Base-by-base conservation (phyloP, 2,797 vertebrate genomes). In the Eulemur mongoz region DNA sequence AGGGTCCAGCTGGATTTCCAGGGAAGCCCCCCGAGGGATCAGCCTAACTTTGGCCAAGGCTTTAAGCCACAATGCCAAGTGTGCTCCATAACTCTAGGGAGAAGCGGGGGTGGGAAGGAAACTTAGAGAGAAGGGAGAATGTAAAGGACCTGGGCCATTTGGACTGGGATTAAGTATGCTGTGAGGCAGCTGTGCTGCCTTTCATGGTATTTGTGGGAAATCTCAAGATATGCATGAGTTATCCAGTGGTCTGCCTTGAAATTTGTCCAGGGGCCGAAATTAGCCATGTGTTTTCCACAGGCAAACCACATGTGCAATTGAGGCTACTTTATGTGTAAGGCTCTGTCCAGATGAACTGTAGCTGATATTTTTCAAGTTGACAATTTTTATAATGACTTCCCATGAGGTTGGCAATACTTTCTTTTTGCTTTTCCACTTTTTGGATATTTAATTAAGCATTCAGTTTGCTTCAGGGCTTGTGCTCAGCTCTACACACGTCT, bases 1-100 rank as follows among this genome's bases (percentile, higher is more conserved):
- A 23, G 43, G 12, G 76, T 82, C 23, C 23, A 18, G 69, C 32
- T 89, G 40, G 48, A 72, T 94, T 97, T 97, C 93, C 92, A 91
- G 63, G 48, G 96, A 95, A 95, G 48, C 0, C 0, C 2, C 52
- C 78, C 48, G 20, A 86, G 95, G 84, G 79, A 91, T 17, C 38
- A 90, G 82, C 18, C 63, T 61, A 43, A 81, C 23, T 72, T 45
- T 84, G 86, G 86, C 82, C 11, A 61, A 67, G 20, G 20, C 79
- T 54, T 81, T 50, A 59, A 72, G 65, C 48, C 45, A 72, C 15
- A 61, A n/a, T 27, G 70, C 88, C 90, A 96, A 79, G 40, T 30
- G 20, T 13, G 5, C 7, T 30, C 70, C 9, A 61, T 10, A 50
- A 57, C 3, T 63, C 83, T 43, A 73, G 40, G 67, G 70, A 95